Percentiles rank a stretch among this genome's conserved stretches.
Evolutionary conservation across 2,888 invertebrate species (phyloP).

Genomic region (Luperina nickerlii): DNA sequence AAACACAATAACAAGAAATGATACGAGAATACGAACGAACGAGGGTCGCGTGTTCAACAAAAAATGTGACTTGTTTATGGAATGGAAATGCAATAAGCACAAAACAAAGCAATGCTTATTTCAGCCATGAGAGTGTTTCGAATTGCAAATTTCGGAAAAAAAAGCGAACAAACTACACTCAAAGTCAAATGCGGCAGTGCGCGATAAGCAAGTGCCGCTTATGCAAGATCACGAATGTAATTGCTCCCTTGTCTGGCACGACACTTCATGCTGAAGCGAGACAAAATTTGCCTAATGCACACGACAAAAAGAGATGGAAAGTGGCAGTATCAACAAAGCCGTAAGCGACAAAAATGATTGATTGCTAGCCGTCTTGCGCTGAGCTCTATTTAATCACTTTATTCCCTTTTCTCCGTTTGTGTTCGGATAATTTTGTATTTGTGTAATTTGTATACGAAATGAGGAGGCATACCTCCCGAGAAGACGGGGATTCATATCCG

Average conservation of each 20-base stretch:
- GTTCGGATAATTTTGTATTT: conserved; percentile 90
- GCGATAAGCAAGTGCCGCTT: conserved; percentile 90
- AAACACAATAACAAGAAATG: conserved; percentile 70
- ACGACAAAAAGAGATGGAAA: conserved; percentile 77
- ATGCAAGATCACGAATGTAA: conserved; percentile 91
- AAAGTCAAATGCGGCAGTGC: conserved; percentile 89
- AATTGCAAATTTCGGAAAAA: conserved; percentile 89
- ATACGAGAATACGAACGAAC: conserved; percentile 52
- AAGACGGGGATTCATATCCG: conserved; percentile 85
- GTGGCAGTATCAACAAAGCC: conserved; percentile 83
- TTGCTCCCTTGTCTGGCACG: conserved; percentile 91
- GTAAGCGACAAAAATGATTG: conserved; percentile 91
- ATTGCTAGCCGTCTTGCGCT: conserved; percentile 90
- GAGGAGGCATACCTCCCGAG: conserved; percentile 84
- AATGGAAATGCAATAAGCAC: conserved; percentile 70
- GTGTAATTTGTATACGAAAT: conserved; percentile 90
- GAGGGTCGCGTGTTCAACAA: conserved; percentile 57
- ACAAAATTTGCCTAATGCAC: conserved; percentile 69
- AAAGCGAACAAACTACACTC: conserved; percentile 87
- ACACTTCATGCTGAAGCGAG: conserved; percentile 89
- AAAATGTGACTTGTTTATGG: conserved; percentile 62
- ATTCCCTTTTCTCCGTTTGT: conserved; percentile 91
- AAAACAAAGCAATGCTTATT: conserved; percentile 78
- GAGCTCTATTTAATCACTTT: conserved; percentile 91
- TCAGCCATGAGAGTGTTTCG: conserved; percentile 84